A percentile compares a stretch with the other conserved stretches of the same genome.
These are phyloP conservation scores for Coleophora deauratella DNA, from an alignment of 2,888 invertebrate species.

Conservation along the genomic window DNA sequence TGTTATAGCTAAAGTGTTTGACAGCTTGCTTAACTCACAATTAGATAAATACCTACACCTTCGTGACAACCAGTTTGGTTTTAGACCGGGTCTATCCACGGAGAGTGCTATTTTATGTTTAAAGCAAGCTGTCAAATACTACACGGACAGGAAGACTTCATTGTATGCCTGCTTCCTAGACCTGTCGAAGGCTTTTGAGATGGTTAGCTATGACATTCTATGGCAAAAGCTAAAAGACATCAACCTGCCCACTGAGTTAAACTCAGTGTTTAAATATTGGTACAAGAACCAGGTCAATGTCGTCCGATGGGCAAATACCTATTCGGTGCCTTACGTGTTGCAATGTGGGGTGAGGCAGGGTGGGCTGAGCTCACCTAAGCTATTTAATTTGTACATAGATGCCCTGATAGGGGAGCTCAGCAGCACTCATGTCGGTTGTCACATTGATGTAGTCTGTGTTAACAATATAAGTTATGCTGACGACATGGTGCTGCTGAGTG, in stretches of 20 bases:
- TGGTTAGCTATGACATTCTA: not conserved
- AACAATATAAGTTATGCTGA: no score
- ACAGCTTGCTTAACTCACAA: no score
- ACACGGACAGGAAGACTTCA: not conserved
- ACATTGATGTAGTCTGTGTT: no score
- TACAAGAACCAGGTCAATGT: conserved; percentile 11
- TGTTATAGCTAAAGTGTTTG: conserved; percentile 3
- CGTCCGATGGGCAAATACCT: conserved; percentile 12
- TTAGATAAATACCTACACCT: no score
- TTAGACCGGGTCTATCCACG: not conserved
- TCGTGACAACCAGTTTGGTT: no score
- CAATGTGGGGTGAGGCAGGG: conserved; percentile 22
- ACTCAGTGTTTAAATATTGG: conserved; percentile 7
- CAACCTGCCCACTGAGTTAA: not conserved
- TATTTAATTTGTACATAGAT: no score
- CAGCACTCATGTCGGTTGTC: no score
- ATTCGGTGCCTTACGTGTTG: no score
- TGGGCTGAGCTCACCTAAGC: conserved; percentile 16
- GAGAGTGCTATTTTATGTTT: not conserved
- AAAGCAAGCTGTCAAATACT: no score
- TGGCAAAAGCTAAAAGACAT: no score
- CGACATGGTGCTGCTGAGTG: no score
- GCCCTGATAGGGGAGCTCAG: no score
- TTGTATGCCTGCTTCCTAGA: not conserved
- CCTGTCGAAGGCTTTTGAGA: not conserved